Evolutionary conservation across 2,113 vertebrate genomes (phyloP).

Genomic region (Pterocles orientalis): DNA sequence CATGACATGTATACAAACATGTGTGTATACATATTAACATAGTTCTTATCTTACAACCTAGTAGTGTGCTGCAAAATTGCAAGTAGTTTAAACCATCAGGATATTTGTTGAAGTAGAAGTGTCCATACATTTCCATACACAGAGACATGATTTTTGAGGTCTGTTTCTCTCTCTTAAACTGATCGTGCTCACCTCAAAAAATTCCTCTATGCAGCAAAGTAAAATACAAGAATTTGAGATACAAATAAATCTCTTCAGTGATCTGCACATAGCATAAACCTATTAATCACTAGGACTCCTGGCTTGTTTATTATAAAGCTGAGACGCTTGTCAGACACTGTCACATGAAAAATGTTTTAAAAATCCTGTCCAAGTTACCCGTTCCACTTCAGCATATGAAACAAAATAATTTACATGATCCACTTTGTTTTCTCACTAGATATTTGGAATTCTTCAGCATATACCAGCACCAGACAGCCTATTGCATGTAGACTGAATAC

Average conservation of each 20-base stretch:
- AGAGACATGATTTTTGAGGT: not conserved
- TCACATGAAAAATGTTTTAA: not conserved
- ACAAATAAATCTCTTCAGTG: not conserved
- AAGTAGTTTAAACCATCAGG: not conserved
- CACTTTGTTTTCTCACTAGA: not conserved
- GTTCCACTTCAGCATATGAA: not conserved
- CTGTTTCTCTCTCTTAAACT: not conserved
- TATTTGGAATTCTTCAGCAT: not conserved
- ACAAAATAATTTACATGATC: not conserved
- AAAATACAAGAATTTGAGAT: not conserved
- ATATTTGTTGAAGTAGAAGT: not conserved
- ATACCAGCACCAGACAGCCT: not conserved
- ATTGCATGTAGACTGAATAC: not conserved
- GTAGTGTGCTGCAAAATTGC: not conserved
- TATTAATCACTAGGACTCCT: not conserved
- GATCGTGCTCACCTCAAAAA: not conserved
- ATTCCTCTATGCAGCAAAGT: not conserved
- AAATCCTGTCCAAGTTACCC: not conserved
- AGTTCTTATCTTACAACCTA: not conserved
- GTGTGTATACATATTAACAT: not conserved
- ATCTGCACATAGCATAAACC: not conserved
- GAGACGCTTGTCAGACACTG: not conserved
- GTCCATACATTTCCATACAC: not conserved
- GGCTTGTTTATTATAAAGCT: not conserved
- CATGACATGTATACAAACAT: not conserved